A percentile compares a stretch with the other conserved stretches of the same genome.
These are phyloP conservation scores for Scaptomyza parva DNA, from an alignment of 2,888 invertebrate species.

Conservation along the genomic window DNA sequence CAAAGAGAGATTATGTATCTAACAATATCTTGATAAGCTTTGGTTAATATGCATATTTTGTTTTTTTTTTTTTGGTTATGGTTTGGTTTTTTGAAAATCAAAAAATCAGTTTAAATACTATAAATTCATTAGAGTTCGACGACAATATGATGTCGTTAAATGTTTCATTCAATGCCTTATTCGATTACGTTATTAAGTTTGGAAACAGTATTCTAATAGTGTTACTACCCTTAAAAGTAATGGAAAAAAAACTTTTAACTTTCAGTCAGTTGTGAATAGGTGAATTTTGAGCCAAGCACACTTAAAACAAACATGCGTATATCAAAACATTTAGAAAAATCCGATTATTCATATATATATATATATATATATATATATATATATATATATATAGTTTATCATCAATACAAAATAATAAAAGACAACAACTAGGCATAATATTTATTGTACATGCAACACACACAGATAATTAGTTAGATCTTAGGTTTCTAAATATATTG, in stretches of 20 bases:
- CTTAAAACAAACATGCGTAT: neutral
- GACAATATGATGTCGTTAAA: neutral
- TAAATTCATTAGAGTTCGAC: neutral
- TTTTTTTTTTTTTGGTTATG: too few species aligned
- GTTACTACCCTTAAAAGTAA: neutral
- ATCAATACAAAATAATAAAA: constrained; percentile 3
- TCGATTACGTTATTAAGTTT: neutral
- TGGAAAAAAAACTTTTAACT: neutral
- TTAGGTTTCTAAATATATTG: constrained; percentile 25
- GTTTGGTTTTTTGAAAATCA: neutral
- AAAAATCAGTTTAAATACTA: neutral
- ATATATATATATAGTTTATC: too few species aligned
- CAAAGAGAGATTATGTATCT: neutral
- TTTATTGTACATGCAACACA: constrained; percentile 39
- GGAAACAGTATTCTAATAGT: neutral
- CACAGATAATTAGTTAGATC: constrained; percentile 19
- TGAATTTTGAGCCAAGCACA: constrained; percentile 4
- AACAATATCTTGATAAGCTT: neutral
- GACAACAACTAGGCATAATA: constrained; percentile 22
- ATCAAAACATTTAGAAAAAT: too few species aligned
- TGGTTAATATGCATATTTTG: neutral
- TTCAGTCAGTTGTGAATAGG: neutral
- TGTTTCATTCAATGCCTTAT: constrained; percentile 1
- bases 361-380: too few species aligned
- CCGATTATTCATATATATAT: too few species aligned